Conservation (phyloP, 1,140 invertebrate species). For the Metaphire vulgaris region DNA sequence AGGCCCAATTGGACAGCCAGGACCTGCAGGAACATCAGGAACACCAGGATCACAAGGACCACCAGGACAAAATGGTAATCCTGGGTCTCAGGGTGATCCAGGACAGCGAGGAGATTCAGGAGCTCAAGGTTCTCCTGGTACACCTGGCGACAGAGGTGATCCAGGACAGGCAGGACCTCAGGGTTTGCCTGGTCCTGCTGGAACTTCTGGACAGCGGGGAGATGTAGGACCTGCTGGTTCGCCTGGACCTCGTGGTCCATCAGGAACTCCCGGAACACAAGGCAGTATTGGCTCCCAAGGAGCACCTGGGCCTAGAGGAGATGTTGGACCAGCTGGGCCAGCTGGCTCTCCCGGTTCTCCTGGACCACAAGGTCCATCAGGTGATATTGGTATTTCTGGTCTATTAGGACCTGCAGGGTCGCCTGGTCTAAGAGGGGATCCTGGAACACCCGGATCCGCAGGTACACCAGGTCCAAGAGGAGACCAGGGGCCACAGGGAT, state of each 20-base stretch:
- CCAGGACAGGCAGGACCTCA: not conserved
- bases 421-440: conserved; percentile 37
- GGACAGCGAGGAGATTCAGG: conserved; percentile 6
- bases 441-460: conserved; percentile 57
- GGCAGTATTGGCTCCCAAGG: conserved; percentile 64
- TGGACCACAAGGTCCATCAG: conserved; percentile 12
- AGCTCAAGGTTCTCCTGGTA: not conserved
- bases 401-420: conserved; percentile 6
- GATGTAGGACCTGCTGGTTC: conserved; percentile 61
- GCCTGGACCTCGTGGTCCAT: conserved; percentile 51
- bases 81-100: not conserved
- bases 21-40: conserved; percentile 14
- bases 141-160: not conserved
- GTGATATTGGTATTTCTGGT: conserved; percentile 5
- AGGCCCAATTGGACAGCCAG: conserved; percentile 1
- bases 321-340: conserved; percentile 23
- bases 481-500: conserved; percentile 61
- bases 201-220: conserved; percentile 12
- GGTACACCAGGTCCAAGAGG: conserved; percentile 52
- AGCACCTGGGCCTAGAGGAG: conserved; percentile 49
- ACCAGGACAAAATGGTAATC: not conserved
- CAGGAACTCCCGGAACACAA: conserved; percentile 47
- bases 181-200: conserved; percentile 10
- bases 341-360: conserved; percentile 16
- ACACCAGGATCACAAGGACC: not conserved